Evolutionary conservation across 2,113 vertebrate species (phyloP).

Genomic region (Neogale vison): DNA sequence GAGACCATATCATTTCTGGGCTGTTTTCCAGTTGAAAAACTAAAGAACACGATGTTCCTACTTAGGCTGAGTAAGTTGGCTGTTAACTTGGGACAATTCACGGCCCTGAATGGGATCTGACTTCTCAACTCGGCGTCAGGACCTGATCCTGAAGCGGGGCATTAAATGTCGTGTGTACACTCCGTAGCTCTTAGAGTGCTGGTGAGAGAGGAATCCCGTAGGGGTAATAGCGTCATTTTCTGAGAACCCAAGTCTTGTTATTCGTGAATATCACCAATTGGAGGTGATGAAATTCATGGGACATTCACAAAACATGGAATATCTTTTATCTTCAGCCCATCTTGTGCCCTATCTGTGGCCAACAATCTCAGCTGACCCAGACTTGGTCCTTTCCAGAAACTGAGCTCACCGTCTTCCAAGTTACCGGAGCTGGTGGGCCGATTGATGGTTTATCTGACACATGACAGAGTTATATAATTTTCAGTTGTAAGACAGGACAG

Average conservation of each 20-base stretch:
- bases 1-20: neutral
- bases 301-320: neutral
- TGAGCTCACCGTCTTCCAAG: neutral
- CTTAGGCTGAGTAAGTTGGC: neutral
- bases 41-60: neutral
- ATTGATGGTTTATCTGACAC: neutral
- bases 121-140: neutral
- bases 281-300: neutral
- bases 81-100: neutral
- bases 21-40: slow-evolving; percentile 21
- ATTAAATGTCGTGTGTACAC: neutral
- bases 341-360: neutral
- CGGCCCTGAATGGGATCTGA: neutral
- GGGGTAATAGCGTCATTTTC: neutral
- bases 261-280: neutral
- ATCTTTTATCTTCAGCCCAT: neutral
- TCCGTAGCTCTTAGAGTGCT: neutral
- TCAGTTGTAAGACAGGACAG: neutral
- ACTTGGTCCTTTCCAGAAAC: neutral
- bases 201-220: neutral
- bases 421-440: neutral
- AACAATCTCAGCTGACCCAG: neutral
- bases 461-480: neutral
- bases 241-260: neutral
- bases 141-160: neutral